Base-by-base conservation (phyloP, 2,888 invertebrate genomes). In the Synergus japonicus region DNA sequence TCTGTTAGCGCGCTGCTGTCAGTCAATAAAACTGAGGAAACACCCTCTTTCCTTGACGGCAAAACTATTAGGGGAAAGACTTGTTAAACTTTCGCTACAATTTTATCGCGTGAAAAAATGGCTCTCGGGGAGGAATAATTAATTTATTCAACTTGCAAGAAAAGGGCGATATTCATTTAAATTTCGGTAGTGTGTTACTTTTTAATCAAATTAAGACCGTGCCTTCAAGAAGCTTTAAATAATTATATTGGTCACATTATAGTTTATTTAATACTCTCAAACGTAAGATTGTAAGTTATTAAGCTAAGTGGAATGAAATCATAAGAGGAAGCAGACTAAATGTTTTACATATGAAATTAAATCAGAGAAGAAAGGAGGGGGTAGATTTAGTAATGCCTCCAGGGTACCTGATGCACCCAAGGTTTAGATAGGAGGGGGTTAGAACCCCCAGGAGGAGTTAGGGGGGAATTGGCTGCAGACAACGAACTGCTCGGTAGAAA, bases 1-100 rank as follows among this genome's bases (percentile, higher is more conserved):
- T 89, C 90, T 82, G 79, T 85, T 84, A 85, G 81, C 84, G 83
- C 76, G 81, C 78, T 79, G 81, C 78, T 79, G 84, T 86, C 88
- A 80, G 82, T 85, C 87, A 82, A 76, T 66, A 78, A 85, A 84
- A 84, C 69, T 41, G 49, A 84, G 85, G 85, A 83, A 86, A 87
- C 86, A 85, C 85, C 83, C 83, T 81, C 77, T 77, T 79, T 77
- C 78, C 76, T 79, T 81, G 64, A 79, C 37, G 69, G 29, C 49
- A 29, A 73, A 73, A 73, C 49, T 54, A 49, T 54, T 15, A 29
- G 49, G 29, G 67, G 29, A 73, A 73, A 54, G 49, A 73, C 15
- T 73, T 29, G 37, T 37, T 69, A 69, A 69, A 69, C 29, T 54
- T 73, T 73, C 49, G 69, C 18, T n/a, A 37, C 49, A 73, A 73